These are phyloP conservation scores for Apogon talboti DNA, from an alignment of 2,797 vertebrate species.

Conservation along the genomic window DNA sequence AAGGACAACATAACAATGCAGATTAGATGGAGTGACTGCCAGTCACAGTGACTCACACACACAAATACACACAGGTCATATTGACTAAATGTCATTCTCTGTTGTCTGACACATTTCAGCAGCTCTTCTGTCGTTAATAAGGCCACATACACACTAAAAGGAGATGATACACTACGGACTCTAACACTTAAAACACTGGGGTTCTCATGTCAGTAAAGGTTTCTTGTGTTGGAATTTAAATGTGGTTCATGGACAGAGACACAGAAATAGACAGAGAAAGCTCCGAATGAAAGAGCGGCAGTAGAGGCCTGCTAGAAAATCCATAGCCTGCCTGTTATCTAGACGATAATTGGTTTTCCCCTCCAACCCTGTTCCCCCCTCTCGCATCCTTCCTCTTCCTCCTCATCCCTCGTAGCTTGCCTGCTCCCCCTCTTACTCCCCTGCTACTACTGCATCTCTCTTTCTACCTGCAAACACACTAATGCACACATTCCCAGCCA, in stretches of 20 bases:
- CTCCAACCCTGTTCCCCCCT: slow-evolving; percentile 24
- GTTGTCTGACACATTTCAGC: slow-evolving; percentile 70
- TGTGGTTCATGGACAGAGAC: slow-evolving; percentile 35
- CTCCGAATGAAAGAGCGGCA: slow-evolving; percentile 50
- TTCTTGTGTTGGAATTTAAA: slow-evolving; percentile 47
- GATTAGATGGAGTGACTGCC: slow-evolving; percentile 53
- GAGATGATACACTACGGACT: slow-evolving; percentile 16
- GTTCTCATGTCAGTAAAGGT: slow-evolving; percentile 51
- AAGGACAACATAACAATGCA: slow-evolving; percentile 57
- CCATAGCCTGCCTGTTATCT: slow-evolving; percentile 79
- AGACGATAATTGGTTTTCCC: slow-evolving; percentile 79
- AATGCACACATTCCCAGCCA: slow-evolving; percentile 22
- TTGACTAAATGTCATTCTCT: slow-evolving; percentile 71
- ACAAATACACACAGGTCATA: slow-evolving; percentile 45
- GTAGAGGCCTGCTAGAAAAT: slow-evolving; percentile 75
- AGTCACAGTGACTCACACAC: slow-evolving; percentile 36
- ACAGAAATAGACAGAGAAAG: slow-evolving; percentile 48
- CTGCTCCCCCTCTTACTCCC: slow-evolving; percentile 26
- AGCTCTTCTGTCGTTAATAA: slow-evolving; percentile 64
- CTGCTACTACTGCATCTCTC: slow-evolving; percentile 6
- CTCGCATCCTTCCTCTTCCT: slow-evolving; percentile 43
- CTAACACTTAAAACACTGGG: slow-evolving; percentile 13
- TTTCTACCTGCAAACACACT: slow-evolving; percentile 19
- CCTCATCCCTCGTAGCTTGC: slow-evolving; percentile 27
- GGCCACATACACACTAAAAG: slow-evolving; percentile 30